Evolutionary conservation across 2,888 invertebrate species (phyloP).

Genomic region (Sisyra terminalis): DNA sequence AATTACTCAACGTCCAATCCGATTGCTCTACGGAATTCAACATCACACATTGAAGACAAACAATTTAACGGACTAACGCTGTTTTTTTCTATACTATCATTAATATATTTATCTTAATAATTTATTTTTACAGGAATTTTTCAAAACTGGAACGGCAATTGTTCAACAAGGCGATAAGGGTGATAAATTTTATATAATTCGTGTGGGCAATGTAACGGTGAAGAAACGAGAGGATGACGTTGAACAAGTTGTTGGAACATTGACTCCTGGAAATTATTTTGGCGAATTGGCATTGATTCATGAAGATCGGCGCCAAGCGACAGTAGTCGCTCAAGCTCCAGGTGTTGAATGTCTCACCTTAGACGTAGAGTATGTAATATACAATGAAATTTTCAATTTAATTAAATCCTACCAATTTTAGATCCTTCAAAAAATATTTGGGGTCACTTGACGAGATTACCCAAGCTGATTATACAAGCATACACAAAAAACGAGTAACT

Average conservation of each 20-base stretch:
- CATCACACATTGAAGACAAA: too few relatives aligned
- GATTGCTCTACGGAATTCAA: too few relatives aligned
- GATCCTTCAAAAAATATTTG: constrained; percentile 67
- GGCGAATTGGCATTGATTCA: constrained; percentile 77
- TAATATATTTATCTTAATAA: neutral
- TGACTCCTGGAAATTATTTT: constrained; percentile 69
- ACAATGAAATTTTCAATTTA: too few relatives aligned
- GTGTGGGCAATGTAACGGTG: constrained; percentile 63
- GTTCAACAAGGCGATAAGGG: constrained; percentile 75
- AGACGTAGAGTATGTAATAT: constrained; percentile 49
- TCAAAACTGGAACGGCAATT: constrained; percentile 59
- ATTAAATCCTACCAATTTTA: constrained; percentile 22
- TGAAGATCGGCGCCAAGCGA: constrained; percentile 74
- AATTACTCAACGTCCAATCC: too few relatives aligned
- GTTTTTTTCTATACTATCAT: too few relatives aligned
- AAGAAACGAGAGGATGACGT: constrained; percentile 37
- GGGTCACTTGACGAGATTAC: constrained; percentile 60
- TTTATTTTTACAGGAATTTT: constrained; percentile 48
- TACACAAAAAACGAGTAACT: neutral
- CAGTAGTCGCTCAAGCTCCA: constrained; percentile 71
- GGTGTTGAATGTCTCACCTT: constrained; percentile 77
- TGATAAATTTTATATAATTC: constrained; percentile 82
- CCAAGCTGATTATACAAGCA: constrained; percentile 18
- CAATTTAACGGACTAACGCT: too few relatives aligned
- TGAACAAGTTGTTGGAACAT: constrained; percentile 36